Base-by-base conservation (phyloP, 2,113 vertebrate species). In the Pipa parva region DNA sequence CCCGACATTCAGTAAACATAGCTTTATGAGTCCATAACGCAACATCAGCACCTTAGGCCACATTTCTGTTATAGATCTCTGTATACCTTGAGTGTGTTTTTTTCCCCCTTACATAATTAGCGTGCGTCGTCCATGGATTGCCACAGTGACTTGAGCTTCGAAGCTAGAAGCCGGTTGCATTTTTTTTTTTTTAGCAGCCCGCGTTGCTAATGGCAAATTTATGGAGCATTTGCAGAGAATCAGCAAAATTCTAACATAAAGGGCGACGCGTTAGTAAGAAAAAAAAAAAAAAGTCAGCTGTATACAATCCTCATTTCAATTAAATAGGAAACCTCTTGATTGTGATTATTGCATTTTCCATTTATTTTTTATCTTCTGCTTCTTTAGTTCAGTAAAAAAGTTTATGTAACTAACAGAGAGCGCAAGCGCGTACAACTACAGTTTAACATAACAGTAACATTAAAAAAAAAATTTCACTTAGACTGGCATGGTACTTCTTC, bases 151-250 rank as follows among this genome's bases (percentile, higher is more conserved):
- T 7, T 51, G 21, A 42, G 15, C 4, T 4, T n/a, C 10, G n/a
- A 42, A n/a, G 10, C 10, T 11, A 20, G 45, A 48, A 5, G n/a
- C 25, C 37, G 25, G 18, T 58, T 37, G 12, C 12, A 17, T n/a
- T n/a, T 8, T 33, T 17, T 25, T 4, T 36, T 51, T 36, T 15
- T 48, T 22, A 33, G 8, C 46, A n/a, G 4, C 3, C 28, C 46
- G n/a, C 15, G 12, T n/a, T 52, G 29, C 49, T 26, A 63, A 63
- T 63, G 48, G 49, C 61, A 13, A 7, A 39, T 52, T 37, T 33
- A 52, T 63, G 48, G 22, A 26, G 21, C 20, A 10, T 37, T 8
- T 21, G n/a, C 15, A 17, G 29, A 25, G 26, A 48, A 15, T n/a
- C 20, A 59, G 15, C 10, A 45, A 42, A 36, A 39, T 6, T 7